Evolutionary conservation across 2,113 vertebrate species (phyloP).

Genomic region (Centropristis striata): DNA sequence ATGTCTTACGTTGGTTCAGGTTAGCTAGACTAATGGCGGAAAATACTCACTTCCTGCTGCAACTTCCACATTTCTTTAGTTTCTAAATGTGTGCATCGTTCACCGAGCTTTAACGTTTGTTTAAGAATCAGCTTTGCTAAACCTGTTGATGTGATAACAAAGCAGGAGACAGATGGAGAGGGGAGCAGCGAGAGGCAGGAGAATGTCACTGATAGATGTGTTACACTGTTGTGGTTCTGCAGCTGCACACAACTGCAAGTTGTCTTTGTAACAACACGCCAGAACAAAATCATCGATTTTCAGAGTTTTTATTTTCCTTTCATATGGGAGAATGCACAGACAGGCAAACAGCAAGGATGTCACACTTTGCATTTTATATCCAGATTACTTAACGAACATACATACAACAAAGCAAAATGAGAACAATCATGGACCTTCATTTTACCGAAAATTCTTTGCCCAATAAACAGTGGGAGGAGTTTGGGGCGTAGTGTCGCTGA

Average conservation of each 20-base stretch:
- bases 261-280: neutral
- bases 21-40: neutral
- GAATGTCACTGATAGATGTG: neutral
- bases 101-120: neutral
- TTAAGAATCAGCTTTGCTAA: neutral
- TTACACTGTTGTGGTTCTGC: neutral
- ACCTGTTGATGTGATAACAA: neutral
- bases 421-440: constrained; percentile 53
- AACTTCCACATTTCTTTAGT: no score
- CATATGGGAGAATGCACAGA: constrained; percentile 68
- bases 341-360: constrained; percentile 75
- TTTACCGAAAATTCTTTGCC: constrained; percentile 13
- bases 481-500: constrained; percentile 42
- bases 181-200: neutral
- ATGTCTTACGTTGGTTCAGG: neutral
- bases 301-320: constrained; percentile 79
- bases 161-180: neutral
- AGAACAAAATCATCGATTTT: constrained; percentile 38
- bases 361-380: constrained; percentile 72
- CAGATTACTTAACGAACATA: constrained; percentile 66
- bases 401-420: constrained; percentile 53
- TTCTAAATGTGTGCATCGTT: neutral
- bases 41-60: no score
- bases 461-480: constrained; percentile 37
- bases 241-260: neutral